Evolutionary conservation across 2,888 invertebrate species (phyloP).

Genomic region (Pachymerium ferrugineum): DNA sequence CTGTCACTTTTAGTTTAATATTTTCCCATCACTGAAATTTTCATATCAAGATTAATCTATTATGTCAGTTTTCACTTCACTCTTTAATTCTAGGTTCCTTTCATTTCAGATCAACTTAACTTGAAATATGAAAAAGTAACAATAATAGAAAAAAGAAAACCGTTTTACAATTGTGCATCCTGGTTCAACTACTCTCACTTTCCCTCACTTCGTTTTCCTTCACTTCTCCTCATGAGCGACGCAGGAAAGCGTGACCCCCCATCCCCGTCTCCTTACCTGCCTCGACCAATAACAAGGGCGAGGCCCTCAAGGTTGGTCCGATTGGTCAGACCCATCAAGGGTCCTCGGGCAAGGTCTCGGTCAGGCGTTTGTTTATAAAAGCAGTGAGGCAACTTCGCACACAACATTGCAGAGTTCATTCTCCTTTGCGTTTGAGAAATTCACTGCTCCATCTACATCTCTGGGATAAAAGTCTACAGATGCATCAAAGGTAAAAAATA

Average conservation of each 20-base stretch:
- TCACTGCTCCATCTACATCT: not conserved
- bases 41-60: too few relatives aligned
- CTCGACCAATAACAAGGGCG: not conserved
- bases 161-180: not conserved
- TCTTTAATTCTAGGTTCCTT: too few relatives aligned
- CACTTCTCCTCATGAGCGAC: not conserved
- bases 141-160: too few relatives aligned
- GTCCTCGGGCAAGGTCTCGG: slow-evolving; percentile 2
- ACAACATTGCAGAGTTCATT: not conserved
- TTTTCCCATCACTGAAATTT: too few relatives aligned
- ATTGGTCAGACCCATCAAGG: not conserved
- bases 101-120: too few relatives aligned
- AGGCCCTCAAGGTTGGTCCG: not conserved
- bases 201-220: not conserved
- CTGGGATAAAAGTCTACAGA: not conserved
- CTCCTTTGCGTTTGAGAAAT: not conserved
- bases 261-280: not conserved
- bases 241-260: not conserved
- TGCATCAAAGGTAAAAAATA: not conserved
- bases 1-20: not conserved
- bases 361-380: not conserved
- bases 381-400: slow-evolving; percentile 2
- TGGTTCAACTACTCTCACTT: not conserved
- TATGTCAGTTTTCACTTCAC: too few relatives aligned
- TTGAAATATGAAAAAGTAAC: too few relatives aligned